Base-by-base conservation (phyloP, 1,140 invertebrate genomes). In the Neodiprion lecontei region DNA sequence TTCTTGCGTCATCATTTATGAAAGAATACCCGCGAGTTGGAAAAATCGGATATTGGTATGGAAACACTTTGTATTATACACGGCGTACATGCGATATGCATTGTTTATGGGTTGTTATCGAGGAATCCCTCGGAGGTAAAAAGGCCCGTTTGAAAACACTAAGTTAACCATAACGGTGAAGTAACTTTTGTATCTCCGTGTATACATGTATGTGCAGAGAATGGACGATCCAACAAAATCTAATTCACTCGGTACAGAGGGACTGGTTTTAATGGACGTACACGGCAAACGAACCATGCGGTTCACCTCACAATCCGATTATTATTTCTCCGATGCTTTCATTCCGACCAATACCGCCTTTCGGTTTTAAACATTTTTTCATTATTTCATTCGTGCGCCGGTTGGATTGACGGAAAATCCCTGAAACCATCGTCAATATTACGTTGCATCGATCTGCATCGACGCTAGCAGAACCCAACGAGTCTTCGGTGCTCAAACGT, bases 161-260 rank as follows among this genome's bases (percentile, higher is more conserved):
- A 61, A 61, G 53, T 9, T 61, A 61, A 61, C 53, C 53, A 61
- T 61, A 61, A 61, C 53, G 53, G 53, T 61, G n/a, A 61, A 61
- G 53, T 61, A 14, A 61, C 53, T 61, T 61, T 61, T 61, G 9
- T 61, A 5, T 61, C 53, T 5, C 1, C 9, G 53, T 61, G 9
- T 61, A 17, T 61, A 61, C 8, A 8, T 7, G 53, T 61, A 61
- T 61, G n/a, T 61, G 53, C 8, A 61, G 11, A 61, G 11, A 17
- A 14, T 17, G 53, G 9, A 61, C 53, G 9, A 61, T 61, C 5
- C 11, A 9, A 61, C 53, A 17, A 61, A 61, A 61, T 61, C 53
- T 14, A 61, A 61, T 61, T 61, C 53, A 61, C 53, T 61, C 53
- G 11, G 4, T 61, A 17, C n/a, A 7, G 53, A 12, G n/a, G n/a